A percentile compares a stretch with the other conserved stretches of the same genome.
phyloP scores from a whole-genome alignment of 2,888 invertebrate species.

The Microplitis manilae region DNA sequence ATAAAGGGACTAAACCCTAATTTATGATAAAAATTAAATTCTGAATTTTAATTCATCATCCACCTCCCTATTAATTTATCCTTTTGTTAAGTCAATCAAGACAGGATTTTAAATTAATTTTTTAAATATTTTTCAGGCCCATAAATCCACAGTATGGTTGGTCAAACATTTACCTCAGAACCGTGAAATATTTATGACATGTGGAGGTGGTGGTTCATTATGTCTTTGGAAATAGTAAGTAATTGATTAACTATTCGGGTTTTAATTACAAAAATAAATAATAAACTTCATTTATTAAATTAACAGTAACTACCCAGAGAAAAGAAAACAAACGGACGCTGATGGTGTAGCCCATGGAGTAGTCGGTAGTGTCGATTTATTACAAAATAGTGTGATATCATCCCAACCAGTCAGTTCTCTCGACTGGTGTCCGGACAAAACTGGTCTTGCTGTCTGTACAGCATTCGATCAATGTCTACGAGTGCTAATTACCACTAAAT shows the following conservation, averaged over 20 bases:
- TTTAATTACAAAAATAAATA: background rate
- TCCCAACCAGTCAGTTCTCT: conserved; percentile 91
- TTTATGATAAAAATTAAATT: too few species aligned
- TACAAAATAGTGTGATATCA: conserved; percentile 87
- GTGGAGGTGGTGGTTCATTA: conserved; percentile 92
- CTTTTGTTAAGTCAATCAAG: too few species aligned
- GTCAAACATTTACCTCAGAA: conserved; percentile 94
- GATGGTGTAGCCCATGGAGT: conserved; percentile 84
- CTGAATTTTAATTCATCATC: too few species aligned
- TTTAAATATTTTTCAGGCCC: conserved; percentile 64
- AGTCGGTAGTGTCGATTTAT: conserved; percentile 80
- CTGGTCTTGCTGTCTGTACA: conserved; percentile 89
- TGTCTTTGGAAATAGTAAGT: conserved; percentile 96
- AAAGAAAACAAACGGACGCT: conserved; percentile 79
- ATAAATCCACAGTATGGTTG: conserved; percentile 89
- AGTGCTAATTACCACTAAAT: conserved; percentile 89
- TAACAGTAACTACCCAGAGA: conserved; percentile 84
- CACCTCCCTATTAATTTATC: too few species aligned
- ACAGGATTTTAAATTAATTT: conserved; percentile 6
- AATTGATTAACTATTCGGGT: conserved; percentile 9
- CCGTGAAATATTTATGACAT: conserved; percentile 91
- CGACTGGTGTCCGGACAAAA: conserved; percentile 94
- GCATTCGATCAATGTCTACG: conserved; percentile 93
- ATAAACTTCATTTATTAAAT: conserved; percentile 27
- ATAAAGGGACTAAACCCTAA: too few species aligned